Percentiles rank a stretch among this genome's conserved stretches.
Evolutionary conservation across 2,888 invertebrate genomes (phyloP).

Genomic region (Fragum whitleyi): DNA sequence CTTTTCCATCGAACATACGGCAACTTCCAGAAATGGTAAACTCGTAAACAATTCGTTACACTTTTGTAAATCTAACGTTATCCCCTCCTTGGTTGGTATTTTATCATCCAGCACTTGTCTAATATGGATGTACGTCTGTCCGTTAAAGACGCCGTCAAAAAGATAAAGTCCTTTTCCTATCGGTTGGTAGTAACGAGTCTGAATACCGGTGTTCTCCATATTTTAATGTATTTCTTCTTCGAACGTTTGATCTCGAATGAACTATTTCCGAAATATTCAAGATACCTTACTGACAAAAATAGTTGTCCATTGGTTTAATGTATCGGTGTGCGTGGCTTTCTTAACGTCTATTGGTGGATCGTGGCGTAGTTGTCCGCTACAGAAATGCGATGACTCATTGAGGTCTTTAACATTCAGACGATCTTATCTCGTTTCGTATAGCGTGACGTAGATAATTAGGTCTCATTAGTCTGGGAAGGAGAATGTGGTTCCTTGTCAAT

Average conservation of each 20-base stretch:
- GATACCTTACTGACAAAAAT: background rate
- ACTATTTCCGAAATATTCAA: background rate
- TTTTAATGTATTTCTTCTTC: background rate
- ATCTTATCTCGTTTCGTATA: constrained; percentile 10
- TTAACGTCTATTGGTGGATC: background rate
- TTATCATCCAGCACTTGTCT: constrained; percentile 18
- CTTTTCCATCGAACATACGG: constrained; percentile 25
- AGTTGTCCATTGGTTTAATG: background rate
- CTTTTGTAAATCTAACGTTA: constrained; percentile 31
- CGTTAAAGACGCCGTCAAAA: constrained; percentile 34
- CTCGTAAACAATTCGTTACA: constrained; percentile 43
- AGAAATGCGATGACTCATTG: no score
- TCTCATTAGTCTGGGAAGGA: constrained; percentile 3
- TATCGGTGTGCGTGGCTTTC: background rate
- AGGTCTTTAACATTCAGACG: background rate
- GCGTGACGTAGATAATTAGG: background rate
- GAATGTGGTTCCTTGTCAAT: background rate
- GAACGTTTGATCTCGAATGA: background rate
- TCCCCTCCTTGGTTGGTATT: constrained; percentile 34
- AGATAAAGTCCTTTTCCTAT: constrained; percentile 33
- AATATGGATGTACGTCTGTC: constrained; percentile 25
- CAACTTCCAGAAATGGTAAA: constrained; percentile 30
- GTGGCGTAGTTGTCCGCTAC: no score
- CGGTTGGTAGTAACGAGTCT: constrained; percentile 24
- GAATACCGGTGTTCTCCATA: background rate